These are phyloP conservation scores for Neopipo cinnamomea DNA, from an alignment of 2,113 vertebrate genomes.

Conservation along the genomic window DNA sequence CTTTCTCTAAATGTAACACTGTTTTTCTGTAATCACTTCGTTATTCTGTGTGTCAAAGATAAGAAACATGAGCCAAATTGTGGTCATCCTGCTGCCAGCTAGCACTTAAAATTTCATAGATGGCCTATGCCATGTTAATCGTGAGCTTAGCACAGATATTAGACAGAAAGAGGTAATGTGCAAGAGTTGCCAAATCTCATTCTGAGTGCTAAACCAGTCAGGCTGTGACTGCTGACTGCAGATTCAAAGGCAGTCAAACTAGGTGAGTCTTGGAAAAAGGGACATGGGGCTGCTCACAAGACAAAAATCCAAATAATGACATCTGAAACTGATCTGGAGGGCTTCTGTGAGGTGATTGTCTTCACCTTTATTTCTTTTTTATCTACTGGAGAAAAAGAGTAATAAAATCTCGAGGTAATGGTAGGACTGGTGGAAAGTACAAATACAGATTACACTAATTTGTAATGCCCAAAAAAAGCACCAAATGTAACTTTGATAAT, in stretches of 20 bases:
- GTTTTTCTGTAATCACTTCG: slow-evolving; percentile 20
- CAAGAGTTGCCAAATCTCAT: slow-evolving; percentile 12
- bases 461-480: not conserved
- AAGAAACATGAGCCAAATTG: slow-evolving; percentile 37
- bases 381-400: not conserved
- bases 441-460: not conserved
- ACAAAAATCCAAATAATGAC: not conserved
- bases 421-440: not conserved
- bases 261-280: not conserved
- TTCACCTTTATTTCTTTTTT: not conserved
- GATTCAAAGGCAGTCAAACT: not conserved
- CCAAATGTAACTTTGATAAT: not conserved
- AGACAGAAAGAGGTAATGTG: slow-evolving; percentile 9
- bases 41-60: slow-evolving; percentile 51
- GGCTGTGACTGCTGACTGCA: not conserved
- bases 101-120: slow-evolving; percentile 45
- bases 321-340: not conserved
- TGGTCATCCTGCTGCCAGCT: slow-evolving; percentile 33
- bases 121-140: slow-evolving; percentile 25
- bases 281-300: not conserved
- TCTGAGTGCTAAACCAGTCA: slow-evolving; percentile 7
- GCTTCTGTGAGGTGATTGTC: not conserved
- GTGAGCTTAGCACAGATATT: slow-evolving; percentile 3
- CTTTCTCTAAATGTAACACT: slow-evolving; percentile 1
- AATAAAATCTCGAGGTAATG: not conserved